These are phyloP conservation scores for Nephotettix cincticeps DNA, from an alignment of 1,140 invertebrate species.

Conservation along the genomic window DNA sequence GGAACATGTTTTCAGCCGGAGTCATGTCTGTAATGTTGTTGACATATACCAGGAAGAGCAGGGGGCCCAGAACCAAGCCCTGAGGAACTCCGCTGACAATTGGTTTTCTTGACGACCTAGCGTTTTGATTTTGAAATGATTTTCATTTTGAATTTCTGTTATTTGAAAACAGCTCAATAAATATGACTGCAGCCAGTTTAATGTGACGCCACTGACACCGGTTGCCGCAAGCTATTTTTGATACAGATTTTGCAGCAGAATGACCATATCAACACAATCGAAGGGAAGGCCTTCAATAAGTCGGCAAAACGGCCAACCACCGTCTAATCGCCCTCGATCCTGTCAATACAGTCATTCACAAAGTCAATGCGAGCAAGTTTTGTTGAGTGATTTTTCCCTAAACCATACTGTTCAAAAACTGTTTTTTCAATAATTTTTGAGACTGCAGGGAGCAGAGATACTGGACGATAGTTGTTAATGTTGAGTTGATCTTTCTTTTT, in stretches of 20 bases:
- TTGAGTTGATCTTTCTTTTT: too few species aligned
- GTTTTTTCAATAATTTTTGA: too few species aligned
- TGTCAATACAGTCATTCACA: background rate
- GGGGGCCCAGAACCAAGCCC: background rate
- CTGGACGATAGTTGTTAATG: too few species aligned
- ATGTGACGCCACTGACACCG: background rate
- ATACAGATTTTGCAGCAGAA: constrained; percentile 24
- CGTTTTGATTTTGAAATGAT: too few species aligned
- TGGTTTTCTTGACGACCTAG: too few species aligned
- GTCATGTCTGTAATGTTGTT: background rate
- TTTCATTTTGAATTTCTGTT: too few species aligned
- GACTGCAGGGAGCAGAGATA: too few species aligned
- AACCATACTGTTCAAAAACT: constrained; percentile 11
- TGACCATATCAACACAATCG: too few species aligned
- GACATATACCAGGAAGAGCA: background rate
- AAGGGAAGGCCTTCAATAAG: constrained; percentile 24
- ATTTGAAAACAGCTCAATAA: background rate
- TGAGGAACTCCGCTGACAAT: background rate
- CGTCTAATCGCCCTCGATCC: constrained; percentile 20
- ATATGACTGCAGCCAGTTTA: background rate
- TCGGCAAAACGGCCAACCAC: constrained; percentile 28
- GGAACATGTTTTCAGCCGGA: background rate
- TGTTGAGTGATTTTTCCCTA: background rate
- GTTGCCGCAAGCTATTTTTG: background rate
- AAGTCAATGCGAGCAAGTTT: background rate